phyloP scores from a whole-genome alignment of 2,797 vertebrate genomes.

The Poeciliopsis paucimaculata region DNA sequence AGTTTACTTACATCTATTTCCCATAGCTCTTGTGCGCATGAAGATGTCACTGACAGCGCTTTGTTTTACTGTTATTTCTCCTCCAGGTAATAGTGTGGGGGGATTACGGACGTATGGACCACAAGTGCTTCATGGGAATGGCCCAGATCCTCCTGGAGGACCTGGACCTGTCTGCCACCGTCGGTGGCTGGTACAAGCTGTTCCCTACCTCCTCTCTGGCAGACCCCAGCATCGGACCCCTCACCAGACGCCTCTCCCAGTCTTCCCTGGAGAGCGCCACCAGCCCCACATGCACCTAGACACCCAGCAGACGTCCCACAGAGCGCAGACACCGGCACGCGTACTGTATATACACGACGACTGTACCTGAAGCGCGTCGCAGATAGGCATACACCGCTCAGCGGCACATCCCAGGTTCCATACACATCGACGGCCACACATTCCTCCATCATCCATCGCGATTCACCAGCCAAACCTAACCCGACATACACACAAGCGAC shows the following conservation, averaged over 20 bases:
- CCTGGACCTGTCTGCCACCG: constrained; percentile 89
- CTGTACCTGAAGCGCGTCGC: constrained; percentile 51
- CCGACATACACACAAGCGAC: constrained; percentile 31
- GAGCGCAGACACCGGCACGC: constrained; percentile 33
- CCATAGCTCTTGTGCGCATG: background rate
- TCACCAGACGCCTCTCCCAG: constrained; percentile 95
- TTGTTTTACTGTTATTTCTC: background rate
- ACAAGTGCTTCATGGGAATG: constrained; percentile 99
- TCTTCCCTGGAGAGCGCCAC: constrained; percentile 98
- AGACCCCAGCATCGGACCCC: constrained; percentile 93
- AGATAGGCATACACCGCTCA: constrained; percentile 19
- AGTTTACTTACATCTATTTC: background rate
- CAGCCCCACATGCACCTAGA: constrained; percentile 94
- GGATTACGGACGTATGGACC: constrained; percentile 98
- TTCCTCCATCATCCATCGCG: constrained; percentile 34
- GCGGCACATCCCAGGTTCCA: constrained; percentile 24
- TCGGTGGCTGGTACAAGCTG: constrained; percentile 98
- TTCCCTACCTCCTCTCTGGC: constrained; percentile 98
- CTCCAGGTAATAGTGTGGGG: constrained; percentile 95
- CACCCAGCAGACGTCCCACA: constrained; percentile 34
- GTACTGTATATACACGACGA: constrained; percentile 67
- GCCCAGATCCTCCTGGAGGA: constrained; percentile 97
- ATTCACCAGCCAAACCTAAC: constrained; percentile 36
- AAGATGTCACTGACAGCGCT: background rate
- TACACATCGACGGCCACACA: constrained; percentile 19